Evolutionary conservation across 2,888 invertebrate genomes (phyloP), one percentile per base, ranked within the genome.

Genomic region (Entomobrya multifasciata): DNA sequence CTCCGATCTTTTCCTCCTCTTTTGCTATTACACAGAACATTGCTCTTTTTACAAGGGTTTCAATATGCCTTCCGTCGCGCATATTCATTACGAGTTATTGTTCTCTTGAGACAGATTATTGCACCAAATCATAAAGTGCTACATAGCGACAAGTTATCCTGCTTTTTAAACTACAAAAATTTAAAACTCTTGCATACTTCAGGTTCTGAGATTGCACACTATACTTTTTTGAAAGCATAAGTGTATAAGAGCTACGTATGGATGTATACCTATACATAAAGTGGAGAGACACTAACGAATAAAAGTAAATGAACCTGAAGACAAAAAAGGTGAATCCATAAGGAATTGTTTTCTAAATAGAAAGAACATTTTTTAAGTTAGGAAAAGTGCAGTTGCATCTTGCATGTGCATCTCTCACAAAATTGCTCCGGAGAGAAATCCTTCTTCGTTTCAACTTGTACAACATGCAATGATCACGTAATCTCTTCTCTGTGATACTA

Each of bases 11-110:
- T 72, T 30, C 65, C n/a, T 76, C 27, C 70, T n/a, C 17, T 62
- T 20, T 81, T 17, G 52, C 30, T n/a, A 62, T 62, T 62, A 62
- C 62, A 30, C n/a, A 62, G 20, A n/a, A 27, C 27, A 49, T 47
- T 22, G 52, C 52, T 27, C 41, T 30, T n/a, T 27, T 25, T 52
- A 30, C 67, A 57, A 84, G 84, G 70, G 78, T 90, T 90, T 91
- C 90, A 90, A 90, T 90, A 91, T 91, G 90, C 89, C 89, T 89
- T 88, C 89, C 90, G 87, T 91, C 91, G 84, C n/a, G n/a, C 90
- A 91, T 91, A 90, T 91, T 91, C 91, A 91, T 91, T 90, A 91
- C 91, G 88, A 91, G 90, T 90, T 90, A 91, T 91, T 91, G 90
- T 90, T 70, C 91, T 89, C 90, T 65, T 74, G 90, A 90, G 90